phyloP scores from a whole-genome alignment of 2,888 invertebrate genomes.

The Liodrosophila aerea region DNA sequence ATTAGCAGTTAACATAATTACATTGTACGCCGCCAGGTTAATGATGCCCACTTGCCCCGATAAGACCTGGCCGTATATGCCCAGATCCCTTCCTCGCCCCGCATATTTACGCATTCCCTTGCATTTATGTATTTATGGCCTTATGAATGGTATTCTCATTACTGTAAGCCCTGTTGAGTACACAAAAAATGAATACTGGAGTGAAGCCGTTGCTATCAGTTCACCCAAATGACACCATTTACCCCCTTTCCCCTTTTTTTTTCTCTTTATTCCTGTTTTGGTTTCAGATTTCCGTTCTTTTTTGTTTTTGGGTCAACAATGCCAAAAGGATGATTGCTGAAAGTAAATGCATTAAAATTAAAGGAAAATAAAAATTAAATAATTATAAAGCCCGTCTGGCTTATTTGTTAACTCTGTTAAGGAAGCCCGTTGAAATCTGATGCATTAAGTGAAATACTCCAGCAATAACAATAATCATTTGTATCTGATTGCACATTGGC shows the following conservation, averaged over 20 bases:
- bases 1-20: slow-evolving; percentile 70
- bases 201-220: slow-evolving; percentile 32
- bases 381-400: slow-evolving; percentile 42
- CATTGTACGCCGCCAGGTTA: slow-evolving; percentile 62
- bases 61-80: slow-evolving; percentile 37
- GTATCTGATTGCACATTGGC: background rate
- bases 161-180: slow-evolving; percentile 23
- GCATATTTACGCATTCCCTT: background rate
- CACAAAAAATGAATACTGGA: slow-evolving; percentile 2
- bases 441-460: background rate
- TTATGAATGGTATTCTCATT: slow-evolving; percentile 50
- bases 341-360: slow-evolving; percentile 35
- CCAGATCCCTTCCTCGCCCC: background rate
- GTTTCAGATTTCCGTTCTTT: slow-evolving; percentile 21
- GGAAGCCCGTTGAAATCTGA: slow-evolving; percentile 1
- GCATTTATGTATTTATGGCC: slow-evolving; percentile 51
- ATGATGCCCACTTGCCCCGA: slow-evolving; percentile 59
- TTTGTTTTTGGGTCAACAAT: slow-evolving; percentile 36
- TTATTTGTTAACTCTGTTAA: slow-evolving; percentile 19
- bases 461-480: slow-evolving; percentile 10
- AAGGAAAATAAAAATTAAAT: slow-evolving; percentile 65
- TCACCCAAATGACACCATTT: slow-evolving; percentile 43
- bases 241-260: background rate
- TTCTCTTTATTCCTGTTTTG: slow-evolving; percentile 12
- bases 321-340: background rate